phyloP scores from a whole-genome alignment of 2,888 invertebrate species.

The Brachyopa scutellaris region DNA sequence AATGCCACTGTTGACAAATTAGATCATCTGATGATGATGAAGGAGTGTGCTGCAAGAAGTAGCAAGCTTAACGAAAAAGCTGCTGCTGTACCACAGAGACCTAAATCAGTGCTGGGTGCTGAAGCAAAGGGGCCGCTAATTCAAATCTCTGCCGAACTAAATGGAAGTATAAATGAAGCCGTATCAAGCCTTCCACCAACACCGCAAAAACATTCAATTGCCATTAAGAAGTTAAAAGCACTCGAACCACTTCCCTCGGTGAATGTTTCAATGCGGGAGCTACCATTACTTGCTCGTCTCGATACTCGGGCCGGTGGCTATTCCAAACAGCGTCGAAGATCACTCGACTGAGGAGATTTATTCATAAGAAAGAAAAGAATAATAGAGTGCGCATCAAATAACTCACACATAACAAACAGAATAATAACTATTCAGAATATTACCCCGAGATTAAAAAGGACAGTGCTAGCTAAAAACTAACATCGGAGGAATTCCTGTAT shows the following conservation, averaged over 20 bases:
- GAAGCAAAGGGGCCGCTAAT: conserved; percentile 73
- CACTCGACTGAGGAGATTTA: conserved; percentile 68
- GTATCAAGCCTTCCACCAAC: conserved; percentile 79
- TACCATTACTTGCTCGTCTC: conserved; percentile 80
- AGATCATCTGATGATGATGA: conserved; percentile 87
- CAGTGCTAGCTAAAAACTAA: too few species aligned
- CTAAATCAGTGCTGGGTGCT: conserved; percentile 65
- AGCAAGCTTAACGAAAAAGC: conserved; percentile 30
- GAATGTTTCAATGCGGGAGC: conserved; percentile 81
- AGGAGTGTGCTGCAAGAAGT: conserved; percentile 81
- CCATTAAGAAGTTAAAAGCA: conserved; percentile 79
- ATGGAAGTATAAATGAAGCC: conserved; percentile 22
- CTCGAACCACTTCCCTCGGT: conserved; percentile 80
- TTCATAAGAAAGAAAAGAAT: conserved; percentile 3
- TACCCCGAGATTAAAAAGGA: neutral
- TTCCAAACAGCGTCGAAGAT: conserved; percentile 73
- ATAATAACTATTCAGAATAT: conserved; percentile 22
- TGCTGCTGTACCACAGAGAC: conserved; percentile 7
- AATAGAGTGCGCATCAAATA: neutral
- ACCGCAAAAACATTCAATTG: conserved; percentile 77
- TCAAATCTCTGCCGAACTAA: conserved; percentile 63
- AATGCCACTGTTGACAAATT: conserved; percentile 90
- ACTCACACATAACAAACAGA: conserved; percentile 5
- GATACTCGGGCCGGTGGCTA: conserved; percentile 74
- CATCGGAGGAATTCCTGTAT: too few species aligned